phyloP scores from a whole-genome alignment of 2,113 vertebrate genomes.

The Nycticorax nycticorax region DNA sequence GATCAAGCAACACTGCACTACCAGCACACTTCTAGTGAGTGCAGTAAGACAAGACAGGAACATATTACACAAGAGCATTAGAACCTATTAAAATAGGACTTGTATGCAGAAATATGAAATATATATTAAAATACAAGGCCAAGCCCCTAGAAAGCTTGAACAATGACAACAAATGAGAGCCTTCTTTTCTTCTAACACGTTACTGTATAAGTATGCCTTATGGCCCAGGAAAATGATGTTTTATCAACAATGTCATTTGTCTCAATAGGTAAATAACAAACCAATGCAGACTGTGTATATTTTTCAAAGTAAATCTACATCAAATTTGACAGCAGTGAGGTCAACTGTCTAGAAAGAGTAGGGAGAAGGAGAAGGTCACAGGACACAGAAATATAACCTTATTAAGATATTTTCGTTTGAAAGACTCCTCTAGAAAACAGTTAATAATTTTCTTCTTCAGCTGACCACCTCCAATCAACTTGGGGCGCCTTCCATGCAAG shows the following conservation, averaged over 20 bases:
- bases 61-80: background rate
- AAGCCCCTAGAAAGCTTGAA: background rate
- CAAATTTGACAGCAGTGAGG: background rate
- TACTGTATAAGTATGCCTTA: background rate
- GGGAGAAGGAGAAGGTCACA: background rate
- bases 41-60: background rate
- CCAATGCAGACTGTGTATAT: background rate
- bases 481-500: background rate
- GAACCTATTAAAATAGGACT: background rate
- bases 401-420: background rate
- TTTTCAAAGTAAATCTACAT: background rate
- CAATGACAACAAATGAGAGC: background rate
- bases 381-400: background rate
- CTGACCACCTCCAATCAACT: background rate
- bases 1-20: background rate
- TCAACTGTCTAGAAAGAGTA: background rate
- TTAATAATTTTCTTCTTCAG: background rate
- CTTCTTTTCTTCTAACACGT: background rate
- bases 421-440: background rate
- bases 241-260: background rate
- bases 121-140: background rate
- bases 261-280: background rate
- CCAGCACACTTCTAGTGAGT: background rate
- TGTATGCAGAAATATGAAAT: background rate
- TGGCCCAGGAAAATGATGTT: background rate